Conservation (phyloP, 2,888 invertebrate species). For the Germaria angustata region DNA sequence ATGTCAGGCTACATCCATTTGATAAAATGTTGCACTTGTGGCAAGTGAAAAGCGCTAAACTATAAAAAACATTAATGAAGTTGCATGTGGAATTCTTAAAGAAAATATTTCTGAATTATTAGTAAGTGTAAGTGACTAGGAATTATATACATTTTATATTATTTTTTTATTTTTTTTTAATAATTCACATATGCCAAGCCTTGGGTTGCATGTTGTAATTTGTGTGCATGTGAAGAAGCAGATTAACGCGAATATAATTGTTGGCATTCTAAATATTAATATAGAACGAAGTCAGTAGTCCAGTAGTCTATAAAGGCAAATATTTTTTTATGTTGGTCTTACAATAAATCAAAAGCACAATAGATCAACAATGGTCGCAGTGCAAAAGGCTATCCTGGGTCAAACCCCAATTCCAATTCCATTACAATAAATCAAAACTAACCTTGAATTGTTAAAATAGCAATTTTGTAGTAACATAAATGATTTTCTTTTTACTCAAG, state of each 20-base stretch:
- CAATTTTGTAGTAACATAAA: too few relatives aligned
- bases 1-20: not conserved
- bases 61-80: not conserved
- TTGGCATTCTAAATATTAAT: too few relatives aligned
- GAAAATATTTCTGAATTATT: not conserved
- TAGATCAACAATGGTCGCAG: too few relatives aligned
- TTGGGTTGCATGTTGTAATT: constrained; percentile 19
- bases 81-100: not conserved
- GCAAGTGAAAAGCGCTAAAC: not conserved
- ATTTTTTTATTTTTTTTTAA: not conserved
- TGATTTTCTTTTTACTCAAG: too few relatives aligned
- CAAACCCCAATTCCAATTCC: too few relatives aligned
- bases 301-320: too few relatives aligned
- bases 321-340: too few relatives aligned
- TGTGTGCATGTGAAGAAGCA: not conserved
- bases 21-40: not conserved
- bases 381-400: too few relatives aligned
- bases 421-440: too few relatives aligned
- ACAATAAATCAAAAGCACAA: too few relatives aligned
- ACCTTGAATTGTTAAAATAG: too few relatives aligned
- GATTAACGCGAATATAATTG: not conserved
- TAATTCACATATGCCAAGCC: not conserved
- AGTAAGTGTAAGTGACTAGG: not conserved
- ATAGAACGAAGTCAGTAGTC: too few relatives aligned
- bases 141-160: not conserved